Evolutionary conservation across 2,797 vertebrate species (phyloP).

Genomic region (Phoeniculus purpureus): DNA sequence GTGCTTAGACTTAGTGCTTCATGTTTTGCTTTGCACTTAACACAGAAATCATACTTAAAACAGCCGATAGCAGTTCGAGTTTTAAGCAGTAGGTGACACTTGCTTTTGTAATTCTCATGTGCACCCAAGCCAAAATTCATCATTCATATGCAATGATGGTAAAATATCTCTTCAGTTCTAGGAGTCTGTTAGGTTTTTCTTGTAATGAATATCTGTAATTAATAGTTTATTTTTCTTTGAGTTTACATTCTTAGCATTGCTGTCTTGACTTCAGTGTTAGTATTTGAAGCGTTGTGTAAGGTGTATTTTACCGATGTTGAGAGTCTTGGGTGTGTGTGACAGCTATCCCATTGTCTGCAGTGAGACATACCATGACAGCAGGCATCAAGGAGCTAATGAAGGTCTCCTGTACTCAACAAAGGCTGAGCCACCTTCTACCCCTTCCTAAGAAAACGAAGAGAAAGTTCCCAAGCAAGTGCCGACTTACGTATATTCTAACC

Average conservation of each 20-base stretch:
- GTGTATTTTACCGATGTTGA: conserved; percentile 27
- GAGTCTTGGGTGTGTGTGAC: conserved; percentile 33
- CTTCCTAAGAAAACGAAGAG: conserved; percentile 63
- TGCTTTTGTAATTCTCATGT: background rate
- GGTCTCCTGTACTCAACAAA: conserved; percentile 48
- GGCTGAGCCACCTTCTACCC: conserved; percentile 42
- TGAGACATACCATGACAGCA: conserved; percentile 44
- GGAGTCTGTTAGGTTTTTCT: background rate
- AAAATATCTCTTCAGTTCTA: background rate
- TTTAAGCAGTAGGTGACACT: background rate
- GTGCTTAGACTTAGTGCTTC: background rate
- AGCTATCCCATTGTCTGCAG: conserved; percentile 61
- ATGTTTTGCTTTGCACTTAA: background rate
- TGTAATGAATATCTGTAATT: background rate
- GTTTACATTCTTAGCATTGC: background rate
- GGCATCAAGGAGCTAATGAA: conserved; percentile 57
- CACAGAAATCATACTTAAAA: background rate
- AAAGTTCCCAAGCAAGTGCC: conserved; percentile 65
- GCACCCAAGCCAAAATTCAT: background rate
- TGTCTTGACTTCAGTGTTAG: background rate
- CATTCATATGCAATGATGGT: background rate
- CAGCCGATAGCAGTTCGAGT: too few relatives aligned
- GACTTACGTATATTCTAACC: conserved; percentile 10
- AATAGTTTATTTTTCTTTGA: background rate
- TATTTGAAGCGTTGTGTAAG: background rate